phyloP scores from a whole-genome alignment of 1,140 invertebrate genomes.

The Zaprionus taronus region DNA sequence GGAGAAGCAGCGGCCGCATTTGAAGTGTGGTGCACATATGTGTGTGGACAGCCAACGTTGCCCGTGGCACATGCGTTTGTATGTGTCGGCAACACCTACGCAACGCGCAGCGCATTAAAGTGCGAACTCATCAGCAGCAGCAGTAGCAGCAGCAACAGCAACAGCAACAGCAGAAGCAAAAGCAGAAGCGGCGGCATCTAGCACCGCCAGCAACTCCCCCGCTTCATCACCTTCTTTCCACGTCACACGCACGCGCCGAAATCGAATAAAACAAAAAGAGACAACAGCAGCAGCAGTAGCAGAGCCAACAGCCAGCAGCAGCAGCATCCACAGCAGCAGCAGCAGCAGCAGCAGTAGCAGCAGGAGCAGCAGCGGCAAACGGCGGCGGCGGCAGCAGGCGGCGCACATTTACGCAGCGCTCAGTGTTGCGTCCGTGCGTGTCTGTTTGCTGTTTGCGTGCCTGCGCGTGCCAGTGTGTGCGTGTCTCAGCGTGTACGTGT shows the following conservation, averaged over 20 bases:
- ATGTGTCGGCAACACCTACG: constrained; percentile 47
- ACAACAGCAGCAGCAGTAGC: constrained; percentile 38
- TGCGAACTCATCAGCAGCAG: constrained; percentile 40
- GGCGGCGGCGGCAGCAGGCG: constrained; percentile 24
- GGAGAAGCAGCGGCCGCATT: background rate
- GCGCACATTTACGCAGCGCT: constrained; percentile 35
- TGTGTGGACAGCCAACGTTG: constrained; percentile 6
- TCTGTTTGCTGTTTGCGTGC: constrained; percentile 25
- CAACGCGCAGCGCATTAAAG: constrained; percentile 55
- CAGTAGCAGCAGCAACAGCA: background rate
- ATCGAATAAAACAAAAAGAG: constrained; percentile 40
- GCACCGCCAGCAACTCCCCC: background rate
- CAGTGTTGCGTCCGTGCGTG: constrained; percentile 37
- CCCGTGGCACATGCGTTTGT: constrained; percentile 18
- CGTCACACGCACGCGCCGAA: constrained; percentile 64
- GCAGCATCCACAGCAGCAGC: constrained; percentile 13
- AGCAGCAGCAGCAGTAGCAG: constrained; percentile 4
- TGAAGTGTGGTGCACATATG: constrained; percentile 10
- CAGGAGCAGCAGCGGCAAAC: constrained; percentile 3
- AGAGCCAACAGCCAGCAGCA: constrained; percentile 14
- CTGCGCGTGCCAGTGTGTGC: constrained; percentile 22
- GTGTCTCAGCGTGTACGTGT: constrained; percentile 18
- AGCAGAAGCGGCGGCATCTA: background rate
- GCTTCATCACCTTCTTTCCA: constrained; percentile 9
- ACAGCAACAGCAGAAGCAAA: background rate